Conservation (phyloP, 2,797 vertebrate genomes). For the Falco cherrug region DNA sequence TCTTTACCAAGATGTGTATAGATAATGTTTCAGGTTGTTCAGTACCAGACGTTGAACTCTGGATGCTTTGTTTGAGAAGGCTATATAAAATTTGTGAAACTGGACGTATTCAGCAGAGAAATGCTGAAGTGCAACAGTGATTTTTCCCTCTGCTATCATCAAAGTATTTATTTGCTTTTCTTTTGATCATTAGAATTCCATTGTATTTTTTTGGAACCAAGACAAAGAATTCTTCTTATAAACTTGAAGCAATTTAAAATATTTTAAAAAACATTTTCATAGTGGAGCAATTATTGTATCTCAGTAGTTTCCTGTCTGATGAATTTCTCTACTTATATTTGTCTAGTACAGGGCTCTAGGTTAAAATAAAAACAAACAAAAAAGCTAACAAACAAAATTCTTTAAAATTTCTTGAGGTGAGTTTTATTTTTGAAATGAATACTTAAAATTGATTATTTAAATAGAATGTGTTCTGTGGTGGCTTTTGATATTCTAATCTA, state of each 20-base stretch:
- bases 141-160: background rate
- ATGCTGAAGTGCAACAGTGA: background rate
- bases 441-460: background rate
- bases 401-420: background rate
- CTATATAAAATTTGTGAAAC: background rate
- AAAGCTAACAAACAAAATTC: background rate
- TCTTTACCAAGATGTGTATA: background rate
- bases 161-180: background rate
- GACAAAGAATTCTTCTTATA: background rate
- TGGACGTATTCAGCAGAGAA: background rate
- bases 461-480: background rate
- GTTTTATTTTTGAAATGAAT: background rate
- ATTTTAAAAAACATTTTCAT: background rate
- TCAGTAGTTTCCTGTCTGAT: background rate
- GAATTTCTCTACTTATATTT: background rate
- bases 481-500: background rate
- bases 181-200: background rate
- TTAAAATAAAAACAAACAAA: background rate
- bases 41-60: background rate
- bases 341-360: background rate
- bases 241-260: background rate
- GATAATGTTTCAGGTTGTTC: background rate
- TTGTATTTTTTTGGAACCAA: background rate
- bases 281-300: background rate
- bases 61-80: background rate